Base-by-base conservation (phyloP, 2,888 invertebrate species). In the Crepidodera aurea region DNA sequence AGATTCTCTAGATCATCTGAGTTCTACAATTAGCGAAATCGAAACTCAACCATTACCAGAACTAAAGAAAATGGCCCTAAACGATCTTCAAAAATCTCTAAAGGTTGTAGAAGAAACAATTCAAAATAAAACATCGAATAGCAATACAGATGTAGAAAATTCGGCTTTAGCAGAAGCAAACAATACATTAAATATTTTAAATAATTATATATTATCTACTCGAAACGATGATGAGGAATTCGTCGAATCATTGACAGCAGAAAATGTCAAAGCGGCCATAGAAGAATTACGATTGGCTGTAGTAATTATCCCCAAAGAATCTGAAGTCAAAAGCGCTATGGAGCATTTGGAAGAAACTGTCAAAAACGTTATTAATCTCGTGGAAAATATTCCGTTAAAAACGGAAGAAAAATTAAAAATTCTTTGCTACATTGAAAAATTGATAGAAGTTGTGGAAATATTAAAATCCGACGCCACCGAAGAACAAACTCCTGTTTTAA, bases 301-400 rank as follows among this genome's bases (percentile, higher is more conserved):
- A 2, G 75, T 80, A 2, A 72, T 73, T 4, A 71, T 80, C 6
- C 71, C 77, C 7, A 71, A 74, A 34, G 73, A 75, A 42, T 77
- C 78, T 1, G 60, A 72, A 54, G 67, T 80, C 4, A 79, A 79
- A 64, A 67, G 72, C 40, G 67, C 72, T 1, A 71, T 80, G 60
- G 80, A 80, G 71, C 74, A 74, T 25, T 66, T 80, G 13, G 81
- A 81, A 66, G 77, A 80, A 68, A 75, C 77, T 1, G 73, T 75
- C 8, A 81, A 80, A 56, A 81, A 81, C 65, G 78, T 77, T 2
- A 75, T 81, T 4, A 81, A 81, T 69, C 63, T 81, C 34, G 71
- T 79, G 51, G 81, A 81, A 67, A 73, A 74, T 29, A 76, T 80
- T 46, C 73, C 76, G 5, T 32, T 63, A 8, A 68, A 70, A 34